Percentiles rank a stretch among this genome's conserved stretches.
These are phyloP conservation scores for Machimus atricapillus DNA, from an alignment of 2,888 invertebrate species.

Conservation along the genomic window DNA sequence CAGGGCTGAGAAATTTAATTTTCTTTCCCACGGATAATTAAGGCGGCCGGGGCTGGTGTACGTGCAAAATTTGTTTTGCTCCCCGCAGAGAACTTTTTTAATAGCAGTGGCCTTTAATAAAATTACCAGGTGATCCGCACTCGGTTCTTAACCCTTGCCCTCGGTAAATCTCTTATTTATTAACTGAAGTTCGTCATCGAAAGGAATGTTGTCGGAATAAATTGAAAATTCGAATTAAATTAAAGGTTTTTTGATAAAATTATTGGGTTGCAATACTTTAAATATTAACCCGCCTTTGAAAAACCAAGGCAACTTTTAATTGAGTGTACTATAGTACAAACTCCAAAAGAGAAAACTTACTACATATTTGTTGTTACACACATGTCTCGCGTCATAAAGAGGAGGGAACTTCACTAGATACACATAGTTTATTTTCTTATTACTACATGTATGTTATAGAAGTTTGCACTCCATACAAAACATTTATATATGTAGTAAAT, in stretches of 20 bases:
- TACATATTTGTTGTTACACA: no score
- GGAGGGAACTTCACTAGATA: no score
- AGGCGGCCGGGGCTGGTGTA: background rate
- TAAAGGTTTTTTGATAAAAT: background rate
- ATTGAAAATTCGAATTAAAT: background rate
- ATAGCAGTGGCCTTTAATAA: conserved; percentile 2
- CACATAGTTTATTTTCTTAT: no score
- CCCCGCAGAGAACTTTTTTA: background rate
- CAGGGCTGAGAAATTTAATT: background rate
- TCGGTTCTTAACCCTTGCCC: background rate
- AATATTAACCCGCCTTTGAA: background rate
- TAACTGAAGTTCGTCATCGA: background rate
- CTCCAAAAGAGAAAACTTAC: no score
- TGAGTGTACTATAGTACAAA: no score
- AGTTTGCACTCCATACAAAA: no score
- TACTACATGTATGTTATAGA: no score
- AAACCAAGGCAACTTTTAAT: no score
- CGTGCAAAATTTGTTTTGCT: background rate
- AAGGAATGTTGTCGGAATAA: background rate
- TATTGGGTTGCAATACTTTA: background rate
- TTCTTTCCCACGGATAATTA: background rate
- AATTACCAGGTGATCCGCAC: background rate
- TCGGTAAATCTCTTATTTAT: background rate
- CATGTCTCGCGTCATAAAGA: no score
- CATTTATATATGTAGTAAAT: no score